phyloP scores from a whole-genome alignment of 2,888 invertebrate genomes.

The Cryptophagus acutangulus region DNA sequence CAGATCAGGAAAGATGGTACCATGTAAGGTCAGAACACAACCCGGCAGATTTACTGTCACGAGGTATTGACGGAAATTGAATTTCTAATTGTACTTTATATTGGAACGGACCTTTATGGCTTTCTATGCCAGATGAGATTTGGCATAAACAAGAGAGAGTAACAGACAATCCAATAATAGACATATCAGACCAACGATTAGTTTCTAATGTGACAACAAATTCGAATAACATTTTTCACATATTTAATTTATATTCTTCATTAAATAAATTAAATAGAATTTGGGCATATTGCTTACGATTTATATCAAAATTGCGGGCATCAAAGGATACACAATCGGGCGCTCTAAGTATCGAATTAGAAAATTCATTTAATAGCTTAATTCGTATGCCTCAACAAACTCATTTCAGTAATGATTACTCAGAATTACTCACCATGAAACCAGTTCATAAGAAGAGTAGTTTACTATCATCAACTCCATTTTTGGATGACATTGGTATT shows the following conservation, averaged over 20 bases:
- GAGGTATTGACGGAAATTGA: background rate
- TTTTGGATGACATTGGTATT: slow-evolving; percentile 6
- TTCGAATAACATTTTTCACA: background rate
- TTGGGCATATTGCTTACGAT: background rate
- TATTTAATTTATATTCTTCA: background rate
- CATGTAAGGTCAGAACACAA: slow-evolving; percentile 13
- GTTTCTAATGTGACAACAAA: background rate
- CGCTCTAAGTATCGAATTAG: background rate
- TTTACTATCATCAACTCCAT: slow-evolving; percentile 7
- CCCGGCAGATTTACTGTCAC: slow-evolving; percentile 4
- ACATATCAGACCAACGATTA: background rate
- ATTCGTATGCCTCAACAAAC: background rate
- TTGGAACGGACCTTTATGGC: background rate
- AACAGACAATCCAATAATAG: background rate
- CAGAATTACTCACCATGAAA: background rate
- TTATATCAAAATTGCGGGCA: background rate
- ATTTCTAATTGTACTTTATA: background rate
- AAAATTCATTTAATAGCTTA: background rate
- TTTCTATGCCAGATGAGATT: too few relatives aligned
- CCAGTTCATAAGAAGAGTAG: background rate
- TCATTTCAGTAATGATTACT: background rate
- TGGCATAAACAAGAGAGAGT: background rate
- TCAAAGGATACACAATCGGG: background rate
- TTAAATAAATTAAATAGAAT: too few relatives aligned
- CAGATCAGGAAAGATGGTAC: slow-evolving; percentile 8